Percentiles rank a stretch among this genome's conserved stretches.
phyloP scores from a whole-genome alignment of 2,888 invertebrate species.

The Torymus tubicola region DNA sequence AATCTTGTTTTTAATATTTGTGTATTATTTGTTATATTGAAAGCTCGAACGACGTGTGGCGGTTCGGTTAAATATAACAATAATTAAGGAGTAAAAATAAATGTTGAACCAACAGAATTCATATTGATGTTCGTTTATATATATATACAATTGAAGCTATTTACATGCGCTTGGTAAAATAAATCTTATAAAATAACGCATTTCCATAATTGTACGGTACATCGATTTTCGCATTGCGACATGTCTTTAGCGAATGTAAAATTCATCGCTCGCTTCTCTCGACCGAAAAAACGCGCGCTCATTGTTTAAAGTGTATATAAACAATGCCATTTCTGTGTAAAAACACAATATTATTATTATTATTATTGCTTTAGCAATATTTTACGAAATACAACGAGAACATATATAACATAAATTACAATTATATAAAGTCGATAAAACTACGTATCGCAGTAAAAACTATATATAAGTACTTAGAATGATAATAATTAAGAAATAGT shows the following conservation, averaged over 20 bases:
- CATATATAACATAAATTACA: neutral
- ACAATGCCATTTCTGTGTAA: too few relatives aligned
- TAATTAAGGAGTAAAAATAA: too few relatives aligned
- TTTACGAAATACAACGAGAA: neutral
- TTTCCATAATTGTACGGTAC: neutral
- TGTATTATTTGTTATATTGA: too few relatives aligned
- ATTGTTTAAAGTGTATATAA: too few relatives aligned
- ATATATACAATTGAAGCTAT: constrained; percentile 51
- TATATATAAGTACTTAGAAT: neutral
- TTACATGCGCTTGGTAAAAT: constrained; percentile 41
- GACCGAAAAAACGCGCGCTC: too few relatives aligned
- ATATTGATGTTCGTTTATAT: constrained; percentile 7
- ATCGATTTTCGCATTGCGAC: constrained; percentile 46
- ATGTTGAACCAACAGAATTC: neutral
- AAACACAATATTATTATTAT: too few relatives aligned
- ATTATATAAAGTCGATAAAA: neutral
- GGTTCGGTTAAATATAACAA: too few relatives aligned
- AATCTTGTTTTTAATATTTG: too few relatives aligned
- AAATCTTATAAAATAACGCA: constrained; percentile 27
- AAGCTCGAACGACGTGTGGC: too few relatives aligned
- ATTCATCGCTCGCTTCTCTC: neutral
- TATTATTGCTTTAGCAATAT: too few relatives aligned
- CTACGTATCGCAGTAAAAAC: neutral
- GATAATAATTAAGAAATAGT: neutral
- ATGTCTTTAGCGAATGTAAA: neutral